Evolutionary conservation across 2,888 invertebrate species (phyloP).

Genomic region (Yponomeuta plumbellus): DNA sequence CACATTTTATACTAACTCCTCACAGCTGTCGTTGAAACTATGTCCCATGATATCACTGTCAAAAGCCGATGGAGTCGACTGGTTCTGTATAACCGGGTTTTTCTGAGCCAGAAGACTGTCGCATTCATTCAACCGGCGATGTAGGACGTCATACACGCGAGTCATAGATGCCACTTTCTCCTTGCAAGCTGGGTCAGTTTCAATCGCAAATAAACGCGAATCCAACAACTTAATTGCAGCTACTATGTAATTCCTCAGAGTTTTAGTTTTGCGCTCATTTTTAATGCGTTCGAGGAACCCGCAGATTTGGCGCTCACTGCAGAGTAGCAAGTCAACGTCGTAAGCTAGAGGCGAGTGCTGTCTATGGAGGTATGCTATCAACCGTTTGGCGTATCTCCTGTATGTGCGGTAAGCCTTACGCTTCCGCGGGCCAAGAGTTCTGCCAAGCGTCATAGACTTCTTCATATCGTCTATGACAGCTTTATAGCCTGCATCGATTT

Average conservation of each 20-base stretch:
- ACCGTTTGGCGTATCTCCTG: constrained; percentile 65
- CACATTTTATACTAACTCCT: constrained; percentile 46
- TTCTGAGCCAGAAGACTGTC: constrained; percentile 61
- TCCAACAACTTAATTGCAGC: constrained; percentile 70
- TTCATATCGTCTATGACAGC: constrained; percentile 74
- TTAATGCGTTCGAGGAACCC: constrained; percentile 66
- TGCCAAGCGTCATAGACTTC: constrained; percentile 71
- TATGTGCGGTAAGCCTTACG: constrained; percentile 70
- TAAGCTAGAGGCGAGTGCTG: constrained; percentile 71
- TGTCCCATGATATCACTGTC: constrained; percentile 59
- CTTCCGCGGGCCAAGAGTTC: constrained; percentile 62
- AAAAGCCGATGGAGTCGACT: constrained; percentile 37
- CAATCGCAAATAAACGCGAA: constrained; percentile 68
- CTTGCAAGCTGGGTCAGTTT: constrained; percentile 68
- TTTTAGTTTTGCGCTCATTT: constrained; percentile 68
- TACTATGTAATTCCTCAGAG: constrained; percentile 67
- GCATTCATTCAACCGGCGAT: constrained; percentile 63
- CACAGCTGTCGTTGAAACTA: constrained; percentile 54
- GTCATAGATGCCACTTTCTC: constrained; percentile 72
- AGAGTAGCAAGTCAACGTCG: constrained; percentile 67
- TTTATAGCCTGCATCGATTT: constrained; percentile 73
- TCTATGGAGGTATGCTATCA: constrained; percentile 66
- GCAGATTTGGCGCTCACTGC: constrained; percentile 67
- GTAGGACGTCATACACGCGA: constrained; percentile 64
- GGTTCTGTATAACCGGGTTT: constrained; percentile 41